Percentiles rank a stretch among this genome's conserved stretches.
These are phyloP conservation scores for Pseudococcus jackbeardsleyi DNA, from an alignment of 2,888 invertebrate species.

Conservation along the genomic window DNA sequence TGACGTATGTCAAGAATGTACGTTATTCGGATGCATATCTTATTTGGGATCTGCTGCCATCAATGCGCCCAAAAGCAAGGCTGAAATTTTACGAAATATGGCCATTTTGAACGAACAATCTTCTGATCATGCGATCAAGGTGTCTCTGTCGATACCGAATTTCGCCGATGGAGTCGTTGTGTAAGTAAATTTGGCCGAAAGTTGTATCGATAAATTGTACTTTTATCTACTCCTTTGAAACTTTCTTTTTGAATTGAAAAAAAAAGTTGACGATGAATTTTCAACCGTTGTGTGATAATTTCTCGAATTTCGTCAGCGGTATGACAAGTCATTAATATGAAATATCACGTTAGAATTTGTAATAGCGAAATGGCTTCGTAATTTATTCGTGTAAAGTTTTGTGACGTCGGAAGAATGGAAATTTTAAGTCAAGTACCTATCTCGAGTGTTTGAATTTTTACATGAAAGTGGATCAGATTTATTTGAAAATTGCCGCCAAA, in stretches of 20 bases:
- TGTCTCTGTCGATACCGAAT: conserved; percentile 92
- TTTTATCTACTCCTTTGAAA: no score
- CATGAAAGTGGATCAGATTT: no score
- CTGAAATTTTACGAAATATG: conserved; percentile 94
- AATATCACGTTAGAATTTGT: not conserved
- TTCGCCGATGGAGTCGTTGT: conserved; percentile 93
- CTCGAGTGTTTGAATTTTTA: no score
- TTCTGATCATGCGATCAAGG: conserved; percentile 84
- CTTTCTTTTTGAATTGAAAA: not conserved
- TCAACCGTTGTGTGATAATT: not conserved
- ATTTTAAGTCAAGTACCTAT: not conserved
- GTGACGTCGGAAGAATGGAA: not conserved
- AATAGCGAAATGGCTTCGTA: not conserved
- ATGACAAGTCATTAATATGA: not conserved
- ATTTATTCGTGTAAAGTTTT: not conserved
- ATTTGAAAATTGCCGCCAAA: no score
- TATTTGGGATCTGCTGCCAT: conserved; percentile 94
- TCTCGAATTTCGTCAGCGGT: not conserved
- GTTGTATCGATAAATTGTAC: not conserved
- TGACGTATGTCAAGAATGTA: conserved; percentile 81
- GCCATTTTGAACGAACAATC: conserved; percentile 86
- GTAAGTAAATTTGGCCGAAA: conserved; percentile 74
- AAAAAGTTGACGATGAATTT: not conserved
- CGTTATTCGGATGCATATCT: conserved; percentile 92
- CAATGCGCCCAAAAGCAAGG: conserved; percentile 91